phyloP scores from a whole-genome alignment of 2,888 invertebrate species.

The Hypomecis punctinalis region DNA sequence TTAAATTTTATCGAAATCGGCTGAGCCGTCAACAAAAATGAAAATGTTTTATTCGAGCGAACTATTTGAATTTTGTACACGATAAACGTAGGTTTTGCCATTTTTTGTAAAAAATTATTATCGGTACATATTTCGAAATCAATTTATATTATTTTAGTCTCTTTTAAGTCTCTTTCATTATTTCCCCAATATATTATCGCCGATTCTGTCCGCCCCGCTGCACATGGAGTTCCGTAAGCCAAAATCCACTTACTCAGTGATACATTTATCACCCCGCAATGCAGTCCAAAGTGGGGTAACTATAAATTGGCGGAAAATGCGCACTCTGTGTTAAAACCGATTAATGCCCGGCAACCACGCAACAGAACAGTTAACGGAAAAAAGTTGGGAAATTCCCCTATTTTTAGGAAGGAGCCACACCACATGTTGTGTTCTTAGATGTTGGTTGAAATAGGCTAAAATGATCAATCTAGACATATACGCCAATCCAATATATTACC shows the following conservation, averaged over 20 bases:
- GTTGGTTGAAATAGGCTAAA: neutral
- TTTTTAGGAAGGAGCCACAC: neutral
- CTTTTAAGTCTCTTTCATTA: neutral
- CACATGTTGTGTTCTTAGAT: neutral
- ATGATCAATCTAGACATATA: no score
- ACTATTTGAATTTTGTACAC: no score
- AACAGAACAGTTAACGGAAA: conserved; percentile 40
- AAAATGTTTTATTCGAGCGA: no score
- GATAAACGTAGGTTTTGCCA: no score
- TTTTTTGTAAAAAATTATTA: no score
- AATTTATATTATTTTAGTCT: no score
- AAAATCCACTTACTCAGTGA: conserved; percentile 26
- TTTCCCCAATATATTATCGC: neutral
- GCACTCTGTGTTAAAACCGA: conserved; percentile 44
- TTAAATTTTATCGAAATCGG: no score
- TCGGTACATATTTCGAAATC: no score
- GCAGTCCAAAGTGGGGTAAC: conserved; percentile 41
- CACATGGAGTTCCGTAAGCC: conserved; percentile 15
- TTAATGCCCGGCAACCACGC: conserved; percentile 46
- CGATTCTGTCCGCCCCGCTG: neutral
- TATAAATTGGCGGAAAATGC: conserved; percentile 42
- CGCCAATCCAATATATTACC: no score
- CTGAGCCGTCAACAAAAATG: no score
- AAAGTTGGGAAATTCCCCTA: conserved; percentile 22
- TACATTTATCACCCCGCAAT: conserved; percentile 42